Conservation (phyloP, 2,797 vertebrate species). For the Margarornis squamiger region DNA sequence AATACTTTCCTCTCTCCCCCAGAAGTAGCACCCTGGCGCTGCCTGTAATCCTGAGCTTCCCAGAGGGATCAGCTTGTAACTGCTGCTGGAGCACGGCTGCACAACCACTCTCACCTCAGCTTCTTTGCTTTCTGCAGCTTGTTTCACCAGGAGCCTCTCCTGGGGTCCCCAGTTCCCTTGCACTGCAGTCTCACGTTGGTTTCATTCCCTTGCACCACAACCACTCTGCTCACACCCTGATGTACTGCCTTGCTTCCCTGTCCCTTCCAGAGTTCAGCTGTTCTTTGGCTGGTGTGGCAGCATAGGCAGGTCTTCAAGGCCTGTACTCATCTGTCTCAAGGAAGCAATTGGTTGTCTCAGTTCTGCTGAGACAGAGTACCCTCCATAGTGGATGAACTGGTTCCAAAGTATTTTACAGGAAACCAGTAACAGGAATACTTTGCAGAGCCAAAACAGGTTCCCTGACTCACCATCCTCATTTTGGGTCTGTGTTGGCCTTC, state of each 20-base stretch:
- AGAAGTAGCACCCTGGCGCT: neutral
- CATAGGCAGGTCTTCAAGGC: neutral
- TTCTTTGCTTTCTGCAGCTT: neutral
- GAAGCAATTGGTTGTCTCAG: neutral
- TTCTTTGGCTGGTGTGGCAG: neutral
- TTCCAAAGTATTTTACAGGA: neutral
- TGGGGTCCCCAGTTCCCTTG: neutral
- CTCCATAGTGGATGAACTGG: neutral
- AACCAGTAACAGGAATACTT: neutral
- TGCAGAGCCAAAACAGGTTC: neutral
- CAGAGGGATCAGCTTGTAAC: neutral
- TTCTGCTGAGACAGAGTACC: neutral
- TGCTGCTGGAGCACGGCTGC: neutral
- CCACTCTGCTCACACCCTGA: neutral
- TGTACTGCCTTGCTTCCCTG: neutral
- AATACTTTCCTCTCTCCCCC: neutral
- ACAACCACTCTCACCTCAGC: accelerated
- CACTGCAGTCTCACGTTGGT: neutral
- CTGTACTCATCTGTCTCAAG: neutral
- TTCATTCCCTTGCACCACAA: neutral
- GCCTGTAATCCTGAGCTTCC: neutral
- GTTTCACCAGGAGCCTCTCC: neutral
- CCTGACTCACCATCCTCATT: neutral
- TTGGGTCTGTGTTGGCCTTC: neutral
- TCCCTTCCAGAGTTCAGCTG: neutral